phyloP scores from a whole-genome alignment of 2,888 invertebrate genomes.

The Pyrocoelia pectoralis region DNA sequence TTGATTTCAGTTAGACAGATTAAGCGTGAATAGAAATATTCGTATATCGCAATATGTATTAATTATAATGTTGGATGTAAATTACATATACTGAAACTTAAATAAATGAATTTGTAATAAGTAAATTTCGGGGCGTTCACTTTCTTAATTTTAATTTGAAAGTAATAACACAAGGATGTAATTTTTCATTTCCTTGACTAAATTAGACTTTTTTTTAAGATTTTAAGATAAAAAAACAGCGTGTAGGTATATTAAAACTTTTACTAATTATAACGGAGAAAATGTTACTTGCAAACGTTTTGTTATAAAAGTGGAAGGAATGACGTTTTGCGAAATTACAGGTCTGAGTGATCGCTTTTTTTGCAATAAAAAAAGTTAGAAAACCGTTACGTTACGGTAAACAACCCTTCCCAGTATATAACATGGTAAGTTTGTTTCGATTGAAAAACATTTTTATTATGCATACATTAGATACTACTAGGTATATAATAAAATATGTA shows the following conservation, averaged over 20 bases:
- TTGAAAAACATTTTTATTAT: too few species aligned
- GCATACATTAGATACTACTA: too few species aligned
- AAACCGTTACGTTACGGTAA: too few species aligned
- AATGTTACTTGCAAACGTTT: too few species aligned
- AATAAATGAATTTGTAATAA: slow-evolving; percentile 1
- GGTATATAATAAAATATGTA: too few species aligned
- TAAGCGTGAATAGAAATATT: neutral
- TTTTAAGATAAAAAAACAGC: neutral
- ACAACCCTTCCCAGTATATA: too few species aligned
- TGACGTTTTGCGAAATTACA: too few species aligned
- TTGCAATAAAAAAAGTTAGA: too few species aligned
- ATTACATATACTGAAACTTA: neutral
- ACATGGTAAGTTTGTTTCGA: too few species aligned
- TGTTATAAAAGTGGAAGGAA: too few species aligned
- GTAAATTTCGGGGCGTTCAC: neutral
- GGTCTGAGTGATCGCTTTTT: too few species aligned
- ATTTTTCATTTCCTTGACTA: slow-evolving; percentile 1
- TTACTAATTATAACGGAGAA: neutral
- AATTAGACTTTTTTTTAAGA: neutral
- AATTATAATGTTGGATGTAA: neutral
- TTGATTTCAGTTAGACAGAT: neutral
- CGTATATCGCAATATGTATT: neutral
- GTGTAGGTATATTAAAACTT: neutral
- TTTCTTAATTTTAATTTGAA: slow-evolving; percentile 1
- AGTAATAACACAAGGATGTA: neutral